These are phyloP conservation scores for Mus spretus DNA, from an alignment of 2,797 vertebrate genomes.

Conservation along the genomic window DNA sequence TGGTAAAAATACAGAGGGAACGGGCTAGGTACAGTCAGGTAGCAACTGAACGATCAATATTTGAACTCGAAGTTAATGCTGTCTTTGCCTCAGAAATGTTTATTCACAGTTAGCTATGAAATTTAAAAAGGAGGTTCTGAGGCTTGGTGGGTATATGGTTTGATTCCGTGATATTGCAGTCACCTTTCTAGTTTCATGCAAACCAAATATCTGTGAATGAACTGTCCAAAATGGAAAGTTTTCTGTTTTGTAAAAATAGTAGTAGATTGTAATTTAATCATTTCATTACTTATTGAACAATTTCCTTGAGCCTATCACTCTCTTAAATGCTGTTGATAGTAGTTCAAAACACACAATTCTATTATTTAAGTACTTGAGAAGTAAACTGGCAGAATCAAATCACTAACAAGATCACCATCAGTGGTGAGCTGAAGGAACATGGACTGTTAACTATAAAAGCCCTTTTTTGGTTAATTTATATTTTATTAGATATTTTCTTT, in stretches of 20 bases:
- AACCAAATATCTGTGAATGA: slow-evolving; percentile 58
- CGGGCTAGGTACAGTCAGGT: background rate
- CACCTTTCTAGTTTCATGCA: slow-evolving; percentile 65
- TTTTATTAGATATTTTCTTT: too few species aligned
- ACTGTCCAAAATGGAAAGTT: slow-evolving; percentile 16
- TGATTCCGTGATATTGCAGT: slow-evolving; percentile 57
- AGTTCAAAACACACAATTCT: background rate
- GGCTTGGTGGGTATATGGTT: background rate
- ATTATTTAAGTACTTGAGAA: slow-evolving; percentile 29
- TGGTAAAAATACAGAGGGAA: background rate
- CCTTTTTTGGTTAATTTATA: too few species aligned
- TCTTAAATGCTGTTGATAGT: background rate
- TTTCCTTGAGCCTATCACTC: background rate
- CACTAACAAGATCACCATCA: background rate
- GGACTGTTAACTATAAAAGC: too few species aligned
- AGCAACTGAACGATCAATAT: slow-evolving; percentile 39
- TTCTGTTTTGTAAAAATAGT: slow-evolving; percentile 10
- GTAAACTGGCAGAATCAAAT: slow-evolving; percentile 30
- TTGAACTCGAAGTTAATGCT: slow-evolving; percentile 47
- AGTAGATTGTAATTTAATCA: background rate
- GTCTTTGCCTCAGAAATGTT: slow-evolving; percentile 56
- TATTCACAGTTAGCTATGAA: slow-evolving; percentile 35
- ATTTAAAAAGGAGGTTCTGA: slow-evolving; percentile 30
- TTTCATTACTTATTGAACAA: slow-evolving; percentile 48
- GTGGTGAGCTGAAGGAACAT: background rate